Conservation (phyloP, 2,888 invertebrate species). For the Neoitamus cyanurus region DNA sequence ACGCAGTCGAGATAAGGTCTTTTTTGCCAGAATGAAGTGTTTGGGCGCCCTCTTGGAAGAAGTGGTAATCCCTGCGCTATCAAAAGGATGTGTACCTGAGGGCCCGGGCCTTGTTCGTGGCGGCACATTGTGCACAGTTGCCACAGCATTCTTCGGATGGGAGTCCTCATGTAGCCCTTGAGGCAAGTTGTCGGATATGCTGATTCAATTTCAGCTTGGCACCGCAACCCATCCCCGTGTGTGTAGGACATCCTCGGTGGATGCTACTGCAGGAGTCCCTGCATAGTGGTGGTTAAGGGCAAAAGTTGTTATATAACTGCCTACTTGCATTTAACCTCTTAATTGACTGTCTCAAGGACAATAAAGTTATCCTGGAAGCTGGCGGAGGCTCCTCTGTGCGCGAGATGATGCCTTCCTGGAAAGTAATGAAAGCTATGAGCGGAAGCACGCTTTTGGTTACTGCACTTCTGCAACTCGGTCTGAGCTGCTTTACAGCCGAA, state of each 20-base stretch:
- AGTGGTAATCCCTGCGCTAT: slow-evolving; percentile 2
- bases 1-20: slow-evolving; percentile 20
- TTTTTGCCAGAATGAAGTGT: slow-evolving; percentile 10
- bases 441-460: background rate
- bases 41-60: slow-evolving; percentile 12
- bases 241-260: background rate
- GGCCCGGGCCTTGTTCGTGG: background rate
- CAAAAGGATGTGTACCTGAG: background rate
- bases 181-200: background rate
- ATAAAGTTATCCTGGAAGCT: background rate
- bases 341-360: slow-evolving; percentile 38
- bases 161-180: background rate
- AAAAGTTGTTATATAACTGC: background rate
- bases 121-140: background rate
- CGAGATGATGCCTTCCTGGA: background rate
- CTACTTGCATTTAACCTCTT: slow-evolving; percentile 21
- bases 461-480: background rate
- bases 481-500: background rate
- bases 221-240: background rate
- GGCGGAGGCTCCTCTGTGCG: background rate
- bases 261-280: background rate
- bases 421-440: slow-evolving; percentile 1
- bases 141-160: background rate
- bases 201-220: slow-evolving; percentile 11
- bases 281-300: background rate